Percentiles rank a stretch among this genome's conserved stretches.
phyloP scores from a whole-genome alignment of 64 coral and sea anemone species.

The Porites australiensis region DNA sequence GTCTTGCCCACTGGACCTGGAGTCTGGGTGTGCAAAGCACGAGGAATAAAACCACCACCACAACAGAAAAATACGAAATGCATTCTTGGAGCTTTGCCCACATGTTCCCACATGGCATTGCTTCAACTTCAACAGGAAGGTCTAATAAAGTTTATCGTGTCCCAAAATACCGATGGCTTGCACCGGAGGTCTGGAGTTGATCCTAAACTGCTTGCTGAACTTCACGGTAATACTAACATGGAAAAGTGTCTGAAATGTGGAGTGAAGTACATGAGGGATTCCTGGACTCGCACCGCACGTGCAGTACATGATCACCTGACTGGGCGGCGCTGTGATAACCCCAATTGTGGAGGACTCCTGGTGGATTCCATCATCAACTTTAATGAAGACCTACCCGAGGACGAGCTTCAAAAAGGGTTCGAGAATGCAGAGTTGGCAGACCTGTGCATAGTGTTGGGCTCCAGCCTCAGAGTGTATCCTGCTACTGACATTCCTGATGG shows the following conservation, averaged over 20 bases:
- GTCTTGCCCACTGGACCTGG: slow-evolving; percentile 73
- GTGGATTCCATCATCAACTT: slow-evolving; percentile 74
- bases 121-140: slow-evolving; percentile 62
- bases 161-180: slow-evolving; percentile 77
- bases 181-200: slow-evolving; percentile 43
- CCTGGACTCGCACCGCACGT: slow-evolving; percentile 61
- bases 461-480: slow-evolving; percentile 70
- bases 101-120: slow-evolving; percentile 71
- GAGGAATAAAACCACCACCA: slow-evolving; percentile 33
- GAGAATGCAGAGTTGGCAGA: slow-evolving; percentile 32
- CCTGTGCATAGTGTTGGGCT: slow-evolving; percentile 70
- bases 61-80: slow-evolving; percentile 49
- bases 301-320: slow-evolving; percentile 71
- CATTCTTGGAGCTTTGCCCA: slow-evolving; percentile 56
- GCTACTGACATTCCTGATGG: slow-evolving; percentile 71
- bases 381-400: slow-evolving; percentile 69
- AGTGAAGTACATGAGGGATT: slow-evolving; percentile 72
- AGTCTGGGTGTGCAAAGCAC: slow-evolving; percentile 68
- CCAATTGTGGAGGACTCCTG: slow-evolving; percentile 53
- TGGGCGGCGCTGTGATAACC: slow-evolving; percentile 58
- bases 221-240: slow-evolving; percentile 77
- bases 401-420: slow-evolving; percentile 63
- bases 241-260: slow-evolving; percentile 77
- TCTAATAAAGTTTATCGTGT: slow-evolving; percentile 67
- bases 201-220: slow-evolving; percentile 51